Base-by-base conservation (phyloP, 2,797 vertebrate species). In the Pseudochromis fuscus region DNA sequence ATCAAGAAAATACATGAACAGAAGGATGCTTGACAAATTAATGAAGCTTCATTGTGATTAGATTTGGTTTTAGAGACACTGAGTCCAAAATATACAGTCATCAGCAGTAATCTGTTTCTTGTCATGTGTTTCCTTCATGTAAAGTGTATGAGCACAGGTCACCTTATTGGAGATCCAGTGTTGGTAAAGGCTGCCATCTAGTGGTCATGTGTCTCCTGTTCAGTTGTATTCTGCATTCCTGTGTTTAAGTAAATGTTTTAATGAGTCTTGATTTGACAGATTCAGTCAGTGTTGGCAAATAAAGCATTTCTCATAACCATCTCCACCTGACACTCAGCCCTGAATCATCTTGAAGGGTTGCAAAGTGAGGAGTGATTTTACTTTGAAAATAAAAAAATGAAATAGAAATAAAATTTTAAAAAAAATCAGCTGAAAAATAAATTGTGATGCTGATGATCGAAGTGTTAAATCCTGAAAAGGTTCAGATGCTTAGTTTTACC, bases 101-200 rank as follows among this genome's bases (percentile, higher is more conserved):
- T n/a, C n/a, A n/a, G n/a, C n/a, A n/a, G n/a, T n/a, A n/a, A 24
- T 5, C 4, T 38, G 27, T 57, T 50, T 44, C 9, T 19, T 11
- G 25, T 6, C 13, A 19, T 75, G 19, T 56, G 19, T 66, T 0
- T 7, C 5, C 6, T 1, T 11, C 21, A 12, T 44, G 25, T 48
- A 31, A 7, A 12, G 6, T 44, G 28, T 45, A 5, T 18, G 12
- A 63, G 7, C 7, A 2, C 3, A 10, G 31, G 27, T 0, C 3
- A 2, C 19, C 24, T 30, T 3, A 3, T 19, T 11, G 9, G 18
- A 24, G 13, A 23, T 62, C 1, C 7, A 62, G 8, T 45, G 63
- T 63, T 75, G 65, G 7, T 45, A 23, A 58, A 87, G 12, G 65
- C 25, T 65, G 58, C 77, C 88, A 86, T 71, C 91, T 91, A 64